Conservation (phyloP, 2,797 vertebrate genomes). For the Cirrhinus molitorella region DNA sequence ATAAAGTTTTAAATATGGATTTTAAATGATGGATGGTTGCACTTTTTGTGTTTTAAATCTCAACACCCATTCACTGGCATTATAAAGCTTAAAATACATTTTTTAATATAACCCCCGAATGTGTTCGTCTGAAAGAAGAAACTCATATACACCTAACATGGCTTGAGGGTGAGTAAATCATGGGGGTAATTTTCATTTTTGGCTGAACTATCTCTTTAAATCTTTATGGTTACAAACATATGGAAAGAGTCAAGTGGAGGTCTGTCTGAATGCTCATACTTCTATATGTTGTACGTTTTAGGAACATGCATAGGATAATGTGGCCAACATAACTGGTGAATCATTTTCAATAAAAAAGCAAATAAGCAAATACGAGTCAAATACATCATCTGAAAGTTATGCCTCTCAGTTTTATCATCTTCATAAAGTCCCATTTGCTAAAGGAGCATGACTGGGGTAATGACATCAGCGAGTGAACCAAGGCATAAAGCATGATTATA, state of each 20-base stretch:
- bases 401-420: conserved; percentile 33
- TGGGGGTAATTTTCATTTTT: too few relatives aligned
- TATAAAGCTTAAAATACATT: too few relatives aligned
- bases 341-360: conserved; percentile 23
- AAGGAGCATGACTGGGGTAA: background rate
- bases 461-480: conserved; percentile 15
- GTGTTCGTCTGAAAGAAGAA: too few relatives aligned
- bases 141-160: too few relatives aligned
- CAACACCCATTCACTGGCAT: too few relatives aligned
- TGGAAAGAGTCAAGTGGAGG: conserved; percentile 19
- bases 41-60: too few relatives aligned
- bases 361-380: conserved; percentile 5
- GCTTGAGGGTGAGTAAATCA: too few relatives aligned
- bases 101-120: too few relatives aligned
- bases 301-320: background rate
- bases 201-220: background rate
- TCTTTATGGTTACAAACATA: conserved; percentile 22
- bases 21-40: too few relatives aligned
- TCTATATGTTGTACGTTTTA: conserved; percentile 22
- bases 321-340: background rate
- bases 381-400: conserved; percentile 37
- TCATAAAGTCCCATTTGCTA: conserved; percentile 21
- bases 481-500: conserved; percentile 28
- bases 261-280: background rate
- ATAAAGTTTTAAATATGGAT: too few relatives aligned